Evolutionary conservation across 1,140 invertebrate species (phyloP), one percentile per base, ranked within the genome.

Genomic region (Cephus cinctus): DNA sequence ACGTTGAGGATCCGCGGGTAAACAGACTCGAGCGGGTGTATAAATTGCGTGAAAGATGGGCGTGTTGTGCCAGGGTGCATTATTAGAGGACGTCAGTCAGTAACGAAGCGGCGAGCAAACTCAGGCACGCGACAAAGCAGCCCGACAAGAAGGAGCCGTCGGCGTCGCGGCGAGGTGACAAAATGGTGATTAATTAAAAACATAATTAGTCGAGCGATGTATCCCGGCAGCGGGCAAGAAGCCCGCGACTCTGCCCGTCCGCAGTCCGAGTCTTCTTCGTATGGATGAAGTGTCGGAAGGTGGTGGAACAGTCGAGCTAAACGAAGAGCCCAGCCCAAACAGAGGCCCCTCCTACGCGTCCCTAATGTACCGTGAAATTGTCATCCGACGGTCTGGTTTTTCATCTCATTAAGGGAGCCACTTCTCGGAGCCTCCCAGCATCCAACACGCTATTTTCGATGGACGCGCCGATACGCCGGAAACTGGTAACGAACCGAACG

Each of bases 171-270:
- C 40, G 45, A 46, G 30, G 52, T 55, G 63, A 64, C 61, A 54
- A 64, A 62, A 61, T 52, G 57, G 57, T 69, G 64, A 71, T 71
- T 69, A 69, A 71, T 71, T 68, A 71, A 71, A 70, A 69, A 70
- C 61, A 67, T 69, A 64, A 70, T 70, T 70, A 69, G 64, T 59
- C 54, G 14, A n/a, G n/a, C 6, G 25, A 27, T 9, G 8, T 43
- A 12, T 14, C 12, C 35, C 32, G 25, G 34, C 15, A n/a, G 15
- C 21, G 8, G 18, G 30, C 9, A 5, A 30, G 15, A 22, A n/a
- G n/a, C n/a, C n/a, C n/a, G n/a, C 15, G 36, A 1, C 11, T 20
- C 41, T 31, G 22, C 30, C 25, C 16, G 18, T 34, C 25, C 19
- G 19, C 12, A 48, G 18, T 21, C 27, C 15, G 35, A 31, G 5